Conservation (phyloP, 2,797 vertebrate species). For the Danio aesculapii region DNA sequence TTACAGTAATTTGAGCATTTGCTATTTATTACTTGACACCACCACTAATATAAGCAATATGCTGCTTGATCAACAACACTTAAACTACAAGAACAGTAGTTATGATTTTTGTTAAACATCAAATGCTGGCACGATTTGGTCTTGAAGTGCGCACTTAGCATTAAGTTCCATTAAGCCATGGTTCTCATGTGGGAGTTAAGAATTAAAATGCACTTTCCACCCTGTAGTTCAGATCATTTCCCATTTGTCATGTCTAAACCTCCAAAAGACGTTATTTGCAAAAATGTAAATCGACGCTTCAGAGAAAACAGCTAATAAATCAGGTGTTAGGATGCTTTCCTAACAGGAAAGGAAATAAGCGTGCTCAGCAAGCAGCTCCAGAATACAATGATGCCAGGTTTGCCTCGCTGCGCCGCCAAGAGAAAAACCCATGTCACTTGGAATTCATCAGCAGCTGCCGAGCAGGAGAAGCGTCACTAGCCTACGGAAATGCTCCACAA, state of each 20-base stretch:
- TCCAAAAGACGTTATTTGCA: not conserved
- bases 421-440: conserved; percentile 54
- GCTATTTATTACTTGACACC: too few relatives aligned
- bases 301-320: not conserved
- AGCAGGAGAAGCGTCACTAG: conserved; percentile 56
- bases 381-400: conserved; percentile 28
- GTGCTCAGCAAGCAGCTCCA: conserved; percentile 2
- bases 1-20: too few relatives aligned
- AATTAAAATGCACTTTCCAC: not conserved
- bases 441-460: conserved; percentile 42
- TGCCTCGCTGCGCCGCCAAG: conserved; percentile 32
- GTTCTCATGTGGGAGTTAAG: not conserved
- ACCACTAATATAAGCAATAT: too few relatives aligned
- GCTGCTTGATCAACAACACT: not conserved
- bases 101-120: not conserved
- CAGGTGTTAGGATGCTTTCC: conserved; percentile 10
- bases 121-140: not conserved
- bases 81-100: too few relatives aligned
- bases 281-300: conserved; percentile 3
- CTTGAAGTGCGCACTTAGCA: not conserved
- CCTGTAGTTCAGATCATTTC: not conserved
- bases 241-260: not conserved
- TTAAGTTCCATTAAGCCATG: not conserved
- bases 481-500: conserved; percentile 60
- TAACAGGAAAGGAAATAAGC: conserved; percentile 7